Evolutionary conservation across 2,797 vertebrate genomes (phyloP).

Genomic region (Sus cebifrons): DNA sequence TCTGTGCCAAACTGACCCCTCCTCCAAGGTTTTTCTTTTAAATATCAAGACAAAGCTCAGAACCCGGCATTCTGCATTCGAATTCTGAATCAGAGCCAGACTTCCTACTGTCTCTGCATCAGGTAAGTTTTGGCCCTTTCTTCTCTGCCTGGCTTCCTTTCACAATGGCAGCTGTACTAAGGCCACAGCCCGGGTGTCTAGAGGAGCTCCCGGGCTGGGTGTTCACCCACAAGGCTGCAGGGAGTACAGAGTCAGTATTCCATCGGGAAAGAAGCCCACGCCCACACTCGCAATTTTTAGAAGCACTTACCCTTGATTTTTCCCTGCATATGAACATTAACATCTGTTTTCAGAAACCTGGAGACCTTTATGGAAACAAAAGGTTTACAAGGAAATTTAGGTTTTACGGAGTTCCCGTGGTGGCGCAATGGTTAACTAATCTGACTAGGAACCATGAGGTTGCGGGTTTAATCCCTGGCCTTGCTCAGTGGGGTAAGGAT

Average conservation of each 20-base stretch:
- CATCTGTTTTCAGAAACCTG: neutral
- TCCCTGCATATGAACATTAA: neutral
- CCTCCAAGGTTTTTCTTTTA: neutral
- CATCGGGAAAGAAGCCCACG: neutral
- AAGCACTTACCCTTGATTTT: neutral
- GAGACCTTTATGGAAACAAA: neutral
- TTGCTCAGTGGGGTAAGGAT: too few species aligned
- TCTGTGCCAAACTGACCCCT: neutral
- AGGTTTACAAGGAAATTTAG: neutral
- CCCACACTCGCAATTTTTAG: neutral
- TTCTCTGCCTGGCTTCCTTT: neutral
- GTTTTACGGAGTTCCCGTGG: neutral
- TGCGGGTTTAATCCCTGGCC: too few species aligned
- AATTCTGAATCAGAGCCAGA: neutral
- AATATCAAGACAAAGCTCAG: neutral
- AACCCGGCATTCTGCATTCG: neutral
- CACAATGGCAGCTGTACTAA: neutral
- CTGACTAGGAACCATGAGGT: too few species aligned
- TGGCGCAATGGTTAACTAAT: too few species aligned
- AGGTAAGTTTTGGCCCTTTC: neutral
- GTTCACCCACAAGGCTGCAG: fast-evolving
- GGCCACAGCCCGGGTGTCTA: neutral
- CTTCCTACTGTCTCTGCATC: neutral
- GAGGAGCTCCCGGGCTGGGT: neutral
- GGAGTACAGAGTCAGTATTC: neutral